Percentiles rank a stretch among this genome's conserved stretches.
These are phyloP conservation scores for Euwallacea fornicatus DNA, from an alignment of 1,140 invertebrate genomes.

Conservation along the genomic window DNA sequence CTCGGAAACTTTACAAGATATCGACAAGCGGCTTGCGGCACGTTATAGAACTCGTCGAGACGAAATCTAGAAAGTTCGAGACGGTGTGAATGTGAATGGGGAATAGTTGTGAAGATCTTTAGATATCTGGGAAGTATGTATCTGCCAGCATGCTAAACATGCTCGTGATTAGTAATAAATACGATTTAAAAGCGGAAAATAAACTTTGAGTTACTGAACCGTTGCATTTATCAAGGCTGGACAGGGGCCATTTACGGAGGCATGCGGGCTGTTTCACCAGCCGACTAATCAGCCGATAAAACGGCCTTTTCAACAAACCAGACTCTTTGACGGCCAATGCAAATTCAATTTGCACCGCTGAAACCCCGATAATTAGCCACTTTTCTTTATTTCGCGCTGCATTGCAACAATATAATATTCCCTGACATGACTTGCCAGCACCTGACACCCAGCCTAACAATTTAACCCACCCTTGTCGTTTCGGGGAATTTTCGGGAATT, in stretches of 20 bases:
- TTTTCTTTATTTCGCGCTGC: too few species aligned
- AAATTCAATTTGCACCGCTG: not conserved
- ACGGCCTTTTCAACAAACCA: not conserved
- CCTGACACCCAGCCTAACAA: constrained; percentile 5
- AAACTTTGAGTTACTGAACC: not conserved
- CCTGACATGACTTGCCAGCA: constrained; percentile 5
- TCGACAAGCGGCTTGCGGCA: too few species aligned
- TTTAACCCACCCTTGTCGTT: constrained; percentile 2
- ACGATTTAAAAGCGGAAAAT: not conserved
- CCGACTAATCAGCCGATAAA: not conserved
- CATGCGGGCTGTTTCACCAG: not conserved
- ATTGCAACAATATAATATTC: not conserved
- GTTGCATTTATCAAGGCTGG: not conserved
- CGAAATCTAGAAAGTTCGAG: too few species aligned
- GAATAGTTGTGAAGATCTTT: too few species aligned
- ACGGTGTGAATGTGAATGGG: too few species aligned
- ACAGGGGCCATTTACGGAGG: too few species aligned
- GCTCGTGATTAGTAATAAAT: not conserved
- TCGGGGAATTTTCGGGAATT: constrained; percentile 25
- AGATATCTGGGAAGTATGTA: too few species aligned
- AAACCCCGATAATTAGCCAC: not conserved
- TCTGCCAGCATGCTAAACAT: not conserved
- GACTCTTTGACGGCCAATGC: constrained; percentile 9
- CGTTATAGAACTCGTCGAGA: too few species aligned
- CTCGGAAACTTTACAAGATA: too few species aligned